Percentiles rank a stretch among this genome's conserved stretches.
Evolutionary conservation across 2,797 vertebrate species (phyloP).

Genomic region (Pyrocephalus nanus): DNA sequence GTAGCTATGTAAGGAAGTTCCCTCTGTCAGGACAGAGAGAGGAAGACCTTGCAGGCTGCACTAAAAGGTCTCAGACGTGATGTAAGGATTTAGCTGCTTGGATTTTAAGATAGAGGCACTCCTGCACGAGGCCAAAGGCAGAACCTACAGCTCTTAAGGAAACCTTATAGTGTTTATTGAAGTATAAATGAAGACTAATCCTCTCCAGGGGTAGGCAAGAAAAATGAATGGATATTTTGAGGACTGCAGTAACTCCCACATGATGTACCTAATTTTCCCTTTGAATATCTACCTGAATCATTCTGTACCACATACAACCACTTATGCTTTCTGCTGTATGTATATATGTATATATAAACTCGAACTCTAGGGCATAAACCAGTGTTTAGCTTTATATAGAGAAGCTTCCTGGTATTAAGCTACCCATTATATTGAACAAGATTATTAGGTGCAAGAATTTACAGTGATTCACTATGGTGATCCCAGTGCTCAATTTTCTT

Average conservation of each 20-base stretch:
- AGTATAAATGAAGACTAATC: slow-evolving; percentile 24
- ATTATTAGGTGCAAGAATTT: background rate
- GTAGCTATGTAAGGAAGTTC: background rate
- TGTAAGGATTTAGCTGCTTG: background rate
- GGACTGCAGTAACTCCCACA: background rate
- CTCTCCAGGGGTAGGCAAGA: background rate
- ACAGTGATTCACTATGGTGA: background rate
- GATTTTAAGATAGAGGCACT: background rate
- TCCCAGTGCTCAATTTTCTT: background rate
- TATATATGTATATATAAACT: background rate
- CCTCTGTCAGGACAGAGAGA: background rate
- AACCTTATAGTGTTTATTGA: background rate
- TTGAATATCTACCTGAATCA: slow-evolving; percentile 5
- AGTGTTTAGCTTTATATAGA: background rate
- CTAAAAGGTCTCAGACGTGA: background rate
- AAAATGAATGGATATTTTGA: slow-evolving; percentile 8
- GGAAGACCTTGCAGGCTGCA: background rate
- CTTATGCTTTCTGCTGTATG: background rate
- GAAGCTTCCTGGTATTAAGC: background rate
- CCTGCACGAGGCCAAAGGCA: background rate
- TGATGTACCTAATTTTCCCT: slow-evolving; percentile 23
- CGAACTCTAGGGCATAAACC: background rate
- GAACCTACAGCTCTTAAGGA: background rate
- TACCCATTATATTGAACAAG: background rate
- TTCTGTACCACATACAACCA: background rate